A percentile compares a stretch with the other conserved stretches of the same genome.
Evolutionary conservation across 1,140 invertebrate species (phyloP).

Genomic region (Anastrepha obliqua): DNA sequence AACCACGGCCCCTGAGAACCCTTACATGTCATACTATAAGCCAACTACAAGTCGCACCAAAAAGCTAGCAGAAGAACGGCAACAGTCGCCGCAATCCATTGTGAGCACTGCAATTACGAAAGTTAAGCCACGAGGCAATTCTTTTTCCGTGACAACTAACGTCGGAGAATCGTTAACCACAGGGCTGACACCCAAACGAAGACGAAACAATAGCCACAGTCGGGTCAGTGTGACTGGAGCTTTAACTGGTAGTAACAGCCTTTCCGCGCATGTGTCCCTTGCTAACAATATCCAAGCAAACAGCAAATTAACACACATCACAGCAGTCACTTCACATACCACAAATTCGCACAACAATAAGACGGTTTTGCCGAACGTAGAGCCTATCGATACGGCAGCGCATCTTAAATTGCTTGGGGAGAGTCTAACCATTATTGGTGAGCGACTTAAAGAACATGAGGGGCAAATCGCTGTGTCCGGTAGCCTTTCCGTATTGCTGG

Average conservation of each 20-base stretch:
- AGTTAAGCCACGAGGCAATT: constrained; percentile 2
- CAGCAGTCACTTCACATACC: neutral
- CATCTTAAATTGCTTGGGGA: constrained; percentile 95
- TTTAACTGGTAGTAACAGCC: neutral
- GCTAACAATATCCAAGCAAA: constrained; percentile 28
- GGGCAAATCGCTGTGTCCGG: constrained; percentile 96
- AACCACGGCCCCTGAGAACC: neutral
- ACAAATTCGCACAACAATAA: constrained; percentile 42
- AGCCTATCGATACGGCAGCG: constrained; percentile 92
- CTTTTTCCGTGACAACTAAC: neutral
- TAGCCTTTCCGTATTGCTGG: constrained; percentile 93
- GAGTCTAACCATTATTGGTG: constrained; percentile 94
- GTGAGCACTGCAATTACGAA: neutral
- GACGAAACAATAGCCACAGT: constrained; percentile 13
- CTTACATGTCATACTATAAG: constrained; percentile 59
- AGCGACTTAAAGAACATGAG: constrained; percentile 93
- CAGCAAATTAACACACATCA: neutral
- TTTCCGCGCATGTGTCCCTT: neutral
- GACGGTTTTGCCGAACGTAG: constrained; percentile 78
- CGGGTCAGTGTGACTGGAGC: neutral
- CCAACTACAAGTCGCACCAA: constrained; percentile 71
- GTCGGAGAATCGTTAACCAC: neutral
- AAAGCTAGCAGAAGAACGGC: constrained; percentile 62
- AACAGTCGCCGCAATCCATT: neutral
- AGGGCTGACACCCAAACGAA: constrained; percentile 48